Base-by-base conservation (phyloP, 2,888 invertebrate species). In the Scelioninae gen. 1 region DNA sequence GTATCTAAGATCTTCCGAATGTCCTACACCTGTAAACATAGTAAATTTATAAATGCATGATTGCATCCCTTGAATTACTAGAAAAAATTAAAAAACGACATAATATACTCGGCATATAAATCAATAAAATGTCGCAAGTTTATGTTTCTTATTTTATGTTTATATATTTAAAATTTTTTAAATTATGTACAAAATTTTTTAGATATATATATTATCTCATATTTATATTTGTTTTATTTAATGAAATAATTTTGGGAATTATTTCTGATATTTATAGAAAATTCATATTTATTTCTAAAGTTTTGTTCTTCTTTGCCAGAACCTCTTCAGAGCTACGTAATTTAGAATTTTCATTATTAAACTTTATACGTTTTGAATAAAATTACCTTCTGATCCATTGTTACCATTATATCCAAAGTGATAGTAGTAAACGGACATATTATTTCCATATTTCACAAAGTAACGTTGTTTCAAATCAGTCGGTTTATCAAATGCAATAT, bases 391-490 rank as follows among this genome's bases (percentile, higher is more conserved):
- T 6, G 9, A 43, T 23, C n/a, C n/a, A 29, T 11, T 7, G 10
- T 45, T 40, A 43, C 10, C 10, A 38, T 9, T 9, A 7, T 60
- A 65, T 13, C 38, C 65, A 29, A 65, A 65, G 1, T 13, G 8
- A 38, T 65, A 65, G 38, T 51, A 65, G 13, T 65, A 65, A 23
- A 65, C 29, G 9, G 38, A 10, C 13, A 29, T 40, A 6, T 38
- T 40, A 13, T 23, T 23, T 23, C 49, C 40, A 51, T 23, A 65
- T 32, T 51, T 15, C 0, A 51, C 13, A 4, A 51, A 65, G 29
- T 51, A 65, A 4, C 29, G 34, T 5, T 65, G 65, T 10, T 65
- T 65, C 11, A 65, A 40, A 38, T 51, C 65, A 5, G 51, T 65
- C 0, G 51, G 51, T 9, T 38, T 8, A n/a, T 51, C 40, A 34